Evolutionary conservation across 2,888 invertebrate genomes (phyloP).

Genomic region (Calameuta pallipes): DNA sequence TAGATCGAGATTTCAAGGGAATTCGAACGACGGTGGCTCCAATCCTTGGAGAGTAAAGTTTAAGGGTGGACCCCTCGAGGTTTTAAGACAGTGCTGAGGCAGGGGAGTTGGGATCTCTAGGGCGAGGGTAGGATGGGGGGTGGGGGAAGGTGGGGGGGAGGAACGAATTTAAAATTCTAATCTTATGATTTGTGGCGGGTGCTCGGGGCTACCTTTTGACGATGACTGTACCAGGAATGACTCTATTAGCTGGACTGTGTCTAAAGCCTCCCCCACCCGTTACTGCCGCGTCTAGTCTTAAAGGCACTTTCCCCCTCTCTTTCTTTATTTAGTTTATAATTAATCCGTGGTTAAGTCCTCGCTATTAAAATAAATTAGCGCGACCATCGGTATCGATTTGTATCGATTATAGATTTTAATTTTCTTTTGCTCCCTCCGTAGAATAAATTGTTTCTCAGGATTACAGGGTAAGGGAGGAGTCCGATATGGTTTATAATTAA

Average conservation of each 20-base stretch:
- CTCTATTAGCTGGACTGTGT: conserved; percentile 62
- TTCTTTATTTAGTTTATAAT: conserved; percentile 39
- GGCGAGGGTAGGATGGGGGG: no score
- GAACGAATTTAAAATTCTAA: conserved; percentile 64
- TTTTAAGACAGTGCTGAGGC: no score
- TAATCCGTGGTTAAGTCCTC: conserved; percentile 27
- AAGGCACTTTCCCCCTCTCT: conserved; percentile 17
- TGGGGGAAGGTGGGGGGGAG: conserved; percentile 11
- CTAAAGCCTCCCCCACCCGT: conserved; percentile 44
- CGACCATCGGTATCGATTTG: no score
- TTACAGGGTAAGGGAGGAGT: no score
- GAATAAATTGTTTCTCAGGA: no score
- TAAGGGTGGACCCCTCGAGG: conserved; percentile 30
- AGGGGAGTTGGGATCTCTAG: no score
- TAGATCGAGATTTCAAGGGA: conserved; percentile 59
- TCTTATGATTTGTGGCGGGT: conserved; percentile 63
- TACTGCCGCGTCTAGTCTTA: conserved; percentile 32
- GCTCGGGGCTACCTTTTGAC: conserved; percentile 45
- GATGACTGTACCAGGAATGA: conserved; percentile 58
- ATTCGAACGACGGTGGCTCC: conserved; percentile 44
- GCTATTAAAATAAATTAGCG: not conserved
- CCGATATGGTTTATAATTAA: no score
- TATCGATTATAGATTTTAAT: no score
- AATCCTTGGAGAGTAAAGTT: conserved; percentile 21
- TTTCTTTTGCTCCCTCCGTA: no score